Evolutionary conservation across 2,797 vertebrate species (phyloP).

Genomic region (Sebastes variabilis): DNA sequence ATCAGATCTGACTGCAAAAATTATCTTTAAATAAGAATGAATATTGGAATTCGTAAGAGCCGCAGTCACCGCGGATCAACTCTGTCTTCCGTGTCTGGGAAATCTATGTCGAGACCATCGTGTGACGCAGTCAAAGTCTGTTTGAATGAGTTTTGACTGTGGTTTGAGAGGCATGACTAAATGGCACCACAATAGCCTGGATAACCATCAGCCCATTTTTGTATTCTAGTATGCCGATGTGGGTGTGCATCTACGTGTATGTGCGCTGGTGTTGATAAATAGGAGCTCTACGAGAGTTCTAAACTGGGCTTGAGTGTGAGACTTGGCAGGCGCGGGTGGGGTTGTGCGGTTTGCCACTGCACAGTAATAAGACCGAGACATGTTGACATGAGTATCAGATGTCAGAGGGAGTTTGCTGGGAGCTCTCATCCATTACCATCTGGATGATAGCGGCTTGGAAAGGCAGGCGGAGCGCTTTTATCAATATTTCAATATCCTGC

Average conservation of each 20-base stretch:
- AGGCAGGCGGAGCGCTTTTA: conserved; percentile 5
- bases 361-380: conserved; percentile 57
- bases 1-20: conserved; percentile 1
- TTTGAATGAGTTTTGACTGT: conserved; percentile 51
- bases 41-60: not conserved
- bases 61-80: not conserved
- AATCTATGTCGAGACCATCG: conserved; percentile 23
- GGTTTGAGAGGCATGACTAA: conserved; percentile 51
- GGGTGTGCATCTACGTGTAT: conserved; percentile 15
- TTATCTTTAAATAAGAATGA: conserved; percentile 15
- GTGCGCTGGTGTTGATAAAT: conserved; percentile 51
- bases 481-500: conserved; percentile 48
- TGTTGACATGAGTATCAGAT: conserved; percentile 73
- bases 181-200: conserved; percentile 49
- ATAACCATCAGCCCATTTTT: conserved; percentile 38
- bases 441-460: conserved; percentile 57
- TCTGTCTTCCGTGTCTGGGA: conserved; percentile 22
- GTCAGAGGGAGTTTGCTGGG: conserved; percentile 50
- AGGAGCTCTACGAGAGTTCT: conserved; percentile 16
- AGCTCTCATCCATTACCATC: conserved; percentile 50
- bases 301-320: conserved; percentile 62
- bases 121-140: conserved; percentile 1
- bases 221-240: conserved; percentile 4
- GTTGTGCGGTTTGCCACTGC: conserved; percentile 61
- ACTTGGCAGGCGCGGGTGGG: conserved; percentile 56